Conservation (phyloP, 2,113 vertebrate genomes). For the Cheilinus undulatus region DNA sequence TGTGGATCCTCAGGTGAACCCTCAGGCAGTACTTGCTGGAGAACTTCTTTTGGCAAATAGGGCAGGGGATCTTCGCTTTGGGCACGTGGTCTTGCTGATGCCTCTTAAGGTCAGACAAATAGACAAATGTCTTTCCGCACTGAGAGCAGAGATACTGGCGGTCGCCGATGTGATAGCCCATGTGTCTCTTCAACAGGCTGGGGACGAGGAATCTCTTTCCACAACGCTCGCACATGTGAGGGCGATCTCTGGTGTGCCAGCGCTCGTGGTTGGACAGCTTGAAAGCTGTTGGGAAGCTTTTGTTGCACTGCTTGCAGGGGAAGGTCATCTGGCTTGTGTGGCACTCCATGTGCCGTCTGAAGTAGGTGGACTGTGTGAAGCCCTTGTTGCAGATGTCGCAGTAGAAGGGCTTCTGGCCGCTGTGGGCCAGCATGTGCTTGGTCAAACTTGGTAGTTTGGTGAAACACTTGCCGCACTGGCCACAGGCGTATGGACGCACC, state of each 20-base stretch:
- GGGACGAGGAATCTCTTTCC: slow-evolving; percentile 78
- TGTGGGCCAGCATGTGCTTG: slow-evolving; percentile 78
- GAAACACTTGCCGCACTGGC: slow-evolving; percentile 78
- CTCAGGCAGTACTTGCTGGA: slow-evolving; percentile 79
- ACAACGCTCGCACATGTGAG: slow-evolving; percentile 80
- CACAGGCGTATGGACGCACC: slow-evolving; percentile 67
- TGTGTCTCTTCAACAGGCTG: slow-evolving; percentile 81
- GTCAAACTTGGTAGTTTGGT: slow-evolving; percentile 68
- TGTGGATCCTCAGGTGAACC: slow-evolving; percentile 79
- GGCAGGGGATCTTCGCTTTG: slow-evolving; percentile 78
- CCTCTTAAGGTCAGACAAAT: slow-evolving; percentile 79
- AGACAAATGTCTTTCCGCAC: slow-evolving; percentile 81
- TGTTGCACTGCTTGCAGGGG: slow-evolving; percentile 78
- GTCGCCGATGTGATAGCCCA: slow-evolving; percentile 81
- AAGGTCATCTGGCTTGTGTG: slow-evolving; percentile 81
- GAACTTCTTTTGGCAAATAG: slow-evolving; percentile 80
- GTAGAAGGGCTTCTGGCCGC: slow-evolving; percentile 78
- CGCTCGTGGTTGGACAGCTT: slow-evolving; percentile 78
- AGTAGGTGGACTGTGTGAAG: slow-evolving; percentile 81
- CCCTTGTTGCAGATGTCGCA: slow-evolving; percentile 80
- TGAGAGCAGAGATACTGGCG: slow-evolving; percentile 81
- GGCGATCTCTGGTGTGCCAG: slow-evolving; percentile 80
- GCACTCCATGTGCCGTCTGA: slow-evolving; percentile 81
- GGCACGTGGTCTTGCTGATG: slow-evolving; percentile 80
- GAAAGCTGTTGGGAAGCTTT: slow-evolving; percentile 76